phyloP scores from a whole-genome alignment of 2,888 invertebrate genomes.

The Mythimna pallens region DNA sequence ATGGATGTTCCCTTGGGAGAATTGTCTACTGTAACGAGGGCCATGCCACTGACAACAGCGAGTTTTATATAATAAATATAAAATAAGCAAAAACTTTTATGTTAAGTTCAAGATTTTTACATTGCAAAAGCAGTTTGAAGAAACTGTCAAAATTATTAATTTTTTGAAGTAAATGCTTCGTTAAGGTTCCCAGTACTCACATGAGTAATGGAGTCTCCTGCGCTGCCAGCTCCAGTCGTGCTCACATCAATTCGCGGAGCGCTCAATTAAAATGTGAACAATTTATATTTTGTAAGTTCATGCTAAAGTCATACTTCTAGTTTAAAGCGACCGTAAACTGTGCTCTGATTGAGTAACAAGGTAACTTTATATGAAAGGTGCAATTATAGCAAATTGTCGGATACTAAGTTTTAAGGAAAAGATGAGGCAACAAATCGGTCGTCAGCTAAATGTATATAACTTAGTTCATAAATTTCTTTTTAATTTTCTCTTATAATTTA shows the following conservation, averaged over 20 bases:
- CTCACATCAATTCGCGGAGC: not conserved
- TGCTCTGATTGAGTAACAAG: no score
- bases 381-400: no score
- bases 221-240: constrained; percentile 26
- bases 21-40: no score
- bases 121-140: not conserved
- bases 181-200: not conserved
- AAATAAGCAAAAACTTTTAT: not conserved
- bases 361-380: no score
- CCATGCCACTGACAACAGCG: no score
- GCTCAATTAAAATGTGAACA: not conserved
- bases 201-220: constrained; percentile 36
- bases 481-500: not conserved
- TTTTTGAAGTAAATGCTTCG: constrained; percentile 4
- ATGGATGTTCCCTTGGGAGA: no score
- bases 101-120: not conserved
- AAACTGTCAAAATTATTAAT: constrained; percentile 17
- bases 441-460: not conserved
- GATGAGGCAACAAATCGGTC: not conserved
- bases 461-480: not conserved
- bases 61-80: not conserved
- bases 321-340: not conserved
- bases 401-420: no score
- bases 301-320: not conserved
- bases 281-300: not conserved